Base-by-base conservation (phyloP, 2,797 vertebrate genomes). In the Pogoniulus pusillus region DNA sequence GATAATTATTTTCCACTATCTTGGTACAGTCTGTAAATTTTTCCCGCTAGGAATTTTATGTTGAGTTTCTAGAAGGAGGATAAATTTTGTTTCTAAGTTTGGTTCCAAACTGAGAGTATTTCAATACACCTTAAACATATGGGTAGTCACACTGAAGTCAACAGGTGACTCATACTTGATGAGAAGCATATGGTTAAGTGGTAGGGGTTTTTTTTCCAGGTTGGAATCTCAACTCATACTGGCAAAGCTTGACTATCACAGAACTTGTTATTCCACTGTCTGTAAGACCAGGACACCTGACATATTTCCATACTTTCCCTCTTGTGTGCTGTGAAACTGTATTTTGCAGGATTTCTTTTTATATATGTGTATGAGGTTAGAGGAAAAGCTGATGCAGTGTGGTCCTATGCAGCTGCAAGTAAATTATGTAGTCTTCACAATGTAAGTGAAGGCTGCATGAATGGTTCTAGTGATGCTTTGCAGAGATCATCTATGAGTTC, bases 91-190 rank as follows among this genome's bases (percentile, higher is more conserved):
- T 49, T 80, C 58, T 86, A 39, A 71, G 29, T 84, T 74, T 65
- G 43, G 9, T 79, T 77, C 64, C 51, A 88, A 49, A 71, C 24
- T 26, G 34, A 39, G 54, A 82, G n/a, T 47, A 53, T 82, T 82
- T 85, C 73, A 84, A 22, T 79, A 34, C 49, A 84, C 91, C 71
- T 91, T 87, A 68, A 79, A 71, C 82, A 90, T 91, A 68, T 82
- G 87, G 45, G 10, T 82, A 62, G 34, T 94, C 54, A 29, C 51
- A 51, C 41, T 79, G 85, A 87, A 95, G 82, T 89, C 80, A 88
- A 93, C 89, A 93, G 74, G 93, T 85, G 94, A 83, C 66, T 92
- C 76, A 90, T 82, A 24, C n/a, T 77, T 85, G 20, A 70, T 63
- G n/a, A 79, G 54, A 91, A 91, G 37, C 77, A 79, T 93, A 89